These are phyloP conservation scores for Hydractinia symbiolongicarpus DNA, from an alignment of 30 jellyfish, hydroid and myxozoan genomes.

Conservation along the genomic window DNA sequence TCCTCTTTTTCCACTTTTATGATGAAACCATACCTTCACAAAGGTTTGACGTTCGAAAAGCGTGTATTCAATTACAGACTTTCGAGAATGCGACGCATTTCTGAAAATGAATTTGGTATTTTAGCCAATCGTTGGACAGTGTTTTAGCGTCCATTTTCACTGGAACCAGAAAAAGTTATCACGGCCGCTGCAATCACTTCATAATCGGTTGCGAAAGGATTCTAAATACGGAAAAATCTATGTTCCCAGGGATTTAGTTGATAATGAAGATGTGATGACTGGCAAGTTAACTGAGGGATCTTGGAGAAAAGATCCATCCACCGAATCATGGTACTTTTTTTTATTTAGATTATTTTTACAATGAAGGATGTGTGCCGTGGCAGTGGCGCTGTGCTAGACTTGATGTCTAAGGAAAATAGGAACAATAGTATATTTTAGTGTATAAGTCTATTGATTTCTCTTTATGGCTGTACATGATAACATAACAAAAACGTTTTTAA, in stretches of 20 bases:
- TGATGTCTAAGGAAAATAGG: background rate
- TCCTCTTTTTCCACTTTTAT: conserved; percentile 15
- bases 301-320: background rate
- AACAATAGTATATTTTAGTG: background rate
- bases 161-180: conserved; percentile 18
- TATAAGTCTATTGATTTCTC: background rate
- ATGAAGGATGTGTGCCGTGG: conserved; percentile 16
- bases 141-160: conserved; percentile 10
- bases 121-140: conserved; percentile 14
- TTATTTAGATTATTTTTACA: conserved; percentile 13
- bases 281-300: background rate
- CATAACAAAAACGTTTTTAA: background rate
- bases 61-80: conserved; percentile 27
- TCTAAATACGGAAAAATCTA: conserved; percentile 6
- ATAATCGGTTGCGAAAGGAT: conserved; percentile 13
- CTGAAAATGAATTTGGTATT: conserved; percentile 10
- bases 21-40: conserved; percentile 27
- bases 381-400: background rate
- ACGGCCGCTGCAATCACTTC: background rate
- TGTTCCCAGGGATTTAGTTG: background rate
- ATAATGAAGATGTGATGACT: background rate
- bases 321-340: background rate
- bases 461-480: background rate
- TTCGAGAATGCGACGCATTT: conserved; percentile 24
- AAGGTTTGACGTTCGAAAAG: conserved; percentile 30